These are phyloP conservation scores for Cosmia trapezina DNA, from an alignment of 2,888 invertebrate genomes.

Conservation along the genomic window DNA sequence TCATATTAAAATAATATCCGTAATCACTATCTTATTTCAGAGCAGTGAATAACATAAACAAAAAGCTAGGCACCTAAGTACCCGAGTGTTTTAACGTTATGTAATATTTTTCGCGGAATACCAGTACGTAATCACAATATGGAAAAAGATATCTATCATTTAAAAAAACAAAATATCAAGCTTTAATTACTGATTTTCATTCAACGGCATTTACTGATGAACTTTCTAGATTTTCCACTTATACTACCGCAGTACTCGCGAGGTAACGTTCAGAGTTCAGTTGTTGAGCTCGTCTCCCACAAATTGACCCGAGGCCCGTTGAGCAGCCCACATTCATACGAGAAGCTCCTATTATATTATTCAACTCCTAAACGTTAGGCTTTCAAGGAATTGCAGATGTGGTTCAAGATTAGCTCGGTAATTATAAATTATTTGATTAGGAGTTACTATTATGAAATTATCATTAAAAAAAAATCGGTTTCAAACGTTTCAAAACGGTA, in stretches of 20 bases:
- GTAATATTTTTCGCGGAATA: no score
- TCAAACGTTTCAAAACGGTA: not conserved
- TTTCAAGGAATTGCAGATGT: slow-evolving; percentile 5
- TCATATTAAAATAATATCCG: no score
- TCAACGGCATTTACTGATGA: not conserved
- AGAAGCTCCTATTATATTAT: slow-evolving; percentile 51
- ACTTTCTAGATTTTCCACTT: not conserved
- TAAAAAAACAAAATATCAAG: no score
- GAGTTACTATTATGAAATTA: not conserved
- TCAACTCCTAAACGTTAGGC: slow-evolving; percentile 35
- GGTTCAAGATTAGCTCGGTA: not conserved
- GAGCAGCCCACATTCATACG: slow-evolving; percentile 51
- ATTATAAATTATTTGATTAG: not conserved
- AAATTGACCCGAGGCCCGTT: slow-evolving; percentile 53
- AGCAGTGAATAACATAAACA: no score
- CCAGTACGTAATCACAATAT: no score
- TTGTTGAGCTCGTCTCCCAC: slow-evolving; percentile 52
- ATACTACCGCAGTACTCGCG: not conserved
- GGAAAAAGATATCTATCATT: no score
- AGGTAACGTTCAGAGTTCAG: slow-evolving; percentile 30
- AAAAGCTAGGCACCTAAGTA: no score
- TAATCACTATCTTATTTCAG: no score
- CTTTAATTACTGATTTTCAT: not conserved
- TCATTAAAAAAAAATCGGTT: not conserved
- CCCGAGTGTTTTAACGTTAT: no score